Evolutionary conservation across 2,888 invertebrate species (phyloP).

Genomic region (Xylophagus ater): DNA sequence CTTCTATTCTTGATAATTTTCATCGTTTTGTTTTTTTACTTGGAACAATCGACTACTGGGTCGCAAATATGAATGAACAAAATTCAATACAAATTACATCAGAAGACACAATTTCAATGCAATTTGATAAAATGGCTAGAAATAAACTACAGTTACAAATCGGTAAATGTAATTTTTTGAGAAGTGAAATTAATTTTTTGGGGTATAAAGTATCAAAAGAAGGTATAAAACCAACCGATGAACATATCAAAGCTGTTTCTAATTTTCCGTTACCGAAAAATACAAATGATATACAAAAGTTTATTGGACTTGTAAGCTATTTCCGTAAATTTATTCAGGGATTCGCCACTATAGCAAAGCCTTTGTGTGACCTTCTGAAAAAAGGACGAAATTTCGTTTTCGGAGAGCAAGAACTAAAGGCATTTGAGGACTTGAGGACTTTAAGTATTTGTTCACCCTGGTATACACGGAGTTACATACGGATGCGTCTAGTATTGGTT

Average conservation of each 20-base stretch:
- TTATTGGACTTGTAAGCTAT: constrained; percentile 1
- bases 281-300: background rate
- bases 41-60: too few relatives aligned
- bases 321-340: too few relatives aligned
- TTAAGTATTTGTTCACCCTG: too few relatives aligned
- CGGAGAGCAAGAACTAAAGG: constrained; percentile 8
- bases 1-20: too few relatives aligned
- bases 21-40: too few relatives aligned
- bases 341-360: constrained; percentile 19
- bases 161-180: too few relatives aligned
- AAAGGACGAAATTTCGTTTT: constrained; percentile 1
- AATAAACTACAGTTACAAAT: too few relatives aligned
- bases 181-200: constrained; percentile 3
- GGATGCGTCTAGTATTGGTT: constrained; percentile 27
- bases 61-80: too few relatives aligned
- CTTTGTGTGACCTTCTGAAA: constrained; percentile 21
- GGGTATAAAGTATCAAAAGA: constrained; percentile 1
- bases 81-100: too few relatives aligned
- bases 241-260: constrained; percentile 1
- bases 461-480: constrained; percentile 31
- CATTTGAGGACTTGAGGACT: constrained; percentile 18
- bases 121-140: too few relatives aligned
- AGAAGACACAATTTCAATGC: too few relatives aligned
- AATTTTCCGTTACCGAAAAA: constrained; percentile 3
- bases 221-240: constrained; percentile 2